Evolutionary conservation across 1,140 invertebrate genomes (phyloP).

Genomic region (Drosophila ficusphila): DNA sequence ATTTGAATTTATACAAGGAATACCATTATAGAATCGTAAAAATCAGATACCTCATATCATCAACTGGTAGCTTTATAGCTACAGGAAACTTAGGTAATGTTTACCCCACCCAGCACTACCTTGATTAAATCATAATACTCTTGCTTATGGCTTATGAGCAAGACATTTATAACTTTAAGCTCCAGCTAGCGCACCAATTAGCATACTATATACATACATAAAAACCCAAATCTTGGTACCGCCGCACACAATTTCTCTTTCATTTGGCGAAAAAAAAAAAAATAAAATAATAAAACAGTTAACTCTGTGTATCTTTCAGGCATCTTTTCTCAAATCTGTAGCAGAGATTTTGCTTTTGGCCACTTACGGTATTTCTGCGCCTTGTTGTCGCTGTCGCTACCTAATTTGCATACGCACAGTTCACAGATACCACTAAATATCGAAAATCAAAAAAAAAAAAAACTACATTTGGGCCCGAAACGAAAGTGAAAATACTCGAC

Average conservation of each 20-base stretch:
- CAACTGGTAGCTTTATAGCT: not conserved
- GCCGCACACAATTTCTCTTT: conserved; percentile 73
- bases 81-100: not conserved
- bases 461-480: conserved; percentile 21
- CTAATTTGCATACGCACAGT: conserved; percentile 76
- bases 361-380: conserved; percentile 74
- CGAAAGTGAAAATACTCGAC: conserved; percentile 72
- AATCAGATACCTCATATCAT: too few relatives aligned
- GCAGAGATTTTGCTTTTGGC: conserved; percentile 70
- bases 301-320: conserved; percentile 36
- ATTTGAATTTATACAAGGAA: too few relatives aligned
- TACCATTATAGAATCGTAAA: too few relatives aligned
- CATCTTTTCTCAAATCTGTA: conserved; percentile 64
- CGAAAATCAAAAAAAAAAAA: too few relatives aligned
- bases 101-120: not conserved
- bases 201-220: conserved; percentile 48
- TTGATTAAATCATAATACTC: conserved; percentile 22
- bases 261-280: conserved; percentile 63
- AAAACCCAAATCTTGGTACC: conserved; percentile 40
- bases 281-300: conserved; percentile 58
- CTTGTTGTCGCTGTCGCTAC: conserved; percentile 62
- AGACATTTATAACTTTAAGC: conserved; percentile 25
- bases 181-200: conserved; percentile 65
- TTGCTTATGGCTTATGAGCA: conserved; percentile 4
- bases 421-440: conserved; percentile 3